Evolutionary conservation across 2,888 invertebrate species (phyloP), one percentile per base, ranked within the genome.

Genomic region (Marasmarcha lunaedactyla): DNA sequence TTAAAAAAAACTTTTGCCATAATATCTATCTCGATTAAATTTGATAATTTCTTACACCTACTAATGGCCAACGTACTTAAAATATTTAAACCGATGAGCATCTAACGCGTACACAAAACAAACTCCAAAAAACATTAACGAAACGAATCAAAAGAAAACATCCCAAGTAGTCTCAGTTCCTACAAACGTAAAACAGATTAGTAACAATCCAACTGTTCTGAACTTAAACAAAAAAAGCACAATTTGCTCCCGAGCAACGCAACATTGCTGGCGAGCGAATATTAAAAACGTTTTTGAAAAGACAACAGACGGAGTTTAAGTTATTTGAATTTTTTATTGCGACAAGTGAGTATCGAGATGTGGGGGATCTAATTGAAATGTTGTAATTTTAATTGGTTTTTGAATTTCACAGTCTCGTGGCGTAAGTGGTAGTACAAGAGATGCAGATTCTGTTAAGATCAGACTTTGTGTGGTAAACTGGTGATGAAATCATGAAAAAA

Each of bases 141-240:
- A 65, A 67, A 69, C 60, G 63, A 69, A 70, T 64, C 69, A 71
- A 77, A 76, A 73, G 71, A 61, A 65, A 69, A 61, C 62, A 55
- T 51, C 55, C 46, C 44, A 20, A 20, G 20, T 7, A 20, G 63
- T 70, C 71, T 72, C 71, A 69, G 73, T 74, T 71, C 70, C 66
- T 69, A 76, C 78, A 72, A 76, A 76, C 76, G 72, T 65, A 73
- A 79, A 79, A 71, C 73, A 77, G 78, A 81, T 81, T 83, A 81
- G 76, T 70, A 55, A 65, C 71, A 77, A 76, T 74, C 72, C 70
- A 69, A 71, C 74, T 77, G 78, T 63, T 71, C 67, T 65, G 70
- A 72, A 77, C 76, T 79, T 79, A 78, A 76, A 78, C 76, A 81
- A 78, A 81, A 71, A 77, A 69, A 67, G 49, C 71, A 63, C 69